Evolutionary conservation across 2,113 vertebrate genomes (phyloP), one percentile per base, ranked within the genome.

Genomic region (Empidonax traillii): DNA sequence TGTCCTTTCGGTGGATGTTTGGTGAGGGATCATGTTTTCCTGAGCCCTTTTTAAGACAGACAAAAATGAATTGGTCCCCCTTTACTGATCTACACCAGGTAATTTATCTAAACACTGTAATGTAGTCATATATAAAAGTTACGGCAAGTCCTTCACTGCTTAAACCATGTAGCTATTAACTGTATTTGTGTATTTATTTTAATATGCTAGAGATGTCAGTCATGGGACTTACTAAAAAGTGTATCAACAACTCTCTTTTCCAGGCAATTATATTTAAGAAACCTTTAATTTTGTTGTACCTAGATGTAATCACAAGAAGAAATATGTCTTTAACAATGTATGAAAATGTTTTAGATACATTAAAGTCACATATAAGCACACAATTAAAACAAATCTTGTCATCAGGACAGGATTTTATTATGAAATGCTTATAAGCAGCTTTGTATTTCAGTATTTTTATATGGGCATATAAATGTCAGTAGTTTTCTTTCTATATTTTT

Each of bases 131-230:
- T 27, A 85, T 84, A 83, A 94, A 96, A 90, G 62, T 86, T 75
- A 90, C 4, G 51, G 63, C 65, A 94, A 72, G 63, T 89, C 61
- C 52, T 94, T 85, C 59, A 61, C 72, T 61, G n/a, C 62, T 88
- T 61, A 75, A 93, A 92, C 77, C 16, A 31, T 46, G 83, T 21
- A 44, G 88, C 2, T 21, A 89, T 97, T 94, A 96, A 63, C 73
- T 84, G 94, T 92, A 83, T 87, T 92, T 85, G 59, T 87, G 52
- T 37, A 44, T 92, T 95, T 91, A 93, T 92, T 96, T 94, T 80
- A 92, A 39, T n/a, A 53, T 8, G 58, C 71, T 30, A 44, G 37
- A 68, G 31, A 71, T 21, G 41, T 69, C 95, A 92, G 4, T 87
- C 85, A 83, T 46, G 31, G 24, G 37, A 51, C 30, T 90, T n/a